Evolutionary conservation across 1,140 invertebrate species (phyloP).

Genomic region (Eriocheir sinensis): DNA sequence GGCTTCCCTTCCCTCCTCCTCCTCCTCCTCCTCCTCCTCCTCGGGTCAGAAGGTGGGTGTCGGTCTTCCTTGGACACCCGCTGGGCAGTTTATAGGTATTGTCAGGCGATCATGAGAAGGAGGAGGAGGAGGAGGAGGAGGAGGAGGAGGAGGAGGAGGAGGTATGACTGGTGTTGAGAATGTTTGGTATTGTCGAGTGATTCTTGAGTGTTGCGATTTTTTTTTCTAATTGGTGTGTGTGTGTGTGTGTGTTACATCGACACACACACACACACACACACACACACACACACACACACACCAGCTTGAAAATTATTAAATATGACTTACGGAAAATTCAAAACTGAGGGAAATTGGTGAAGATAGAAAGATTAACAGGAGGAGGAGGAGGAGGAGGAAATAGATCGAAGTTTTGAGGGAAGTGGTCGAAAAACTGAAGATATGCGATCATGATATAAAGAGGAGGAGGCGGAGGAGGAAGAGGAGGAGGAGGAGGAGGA

Average conservation of each 20-base stretch:
- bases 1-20: not conserved
- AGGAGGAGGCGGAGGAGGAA: not conserved
- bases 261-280: slow-evolving; percentile 43
- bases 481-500: not conserved
- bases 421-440: no score
- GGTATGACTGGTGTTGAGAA: not conserved
- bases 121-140: slow-evolving; percentile 11
- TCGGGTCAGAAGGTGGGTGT: not conserved
- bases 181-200: not conserved
- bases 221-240: not conserved
- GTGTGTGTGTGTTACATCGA: not conserved
- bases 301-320: not conserved
- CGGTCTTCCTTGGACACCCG: not conserved
- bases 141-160: slow-evolving; percentile 15
- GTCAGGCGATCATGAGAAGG: not conserved
- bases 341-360: not conserved
- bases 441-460: no score
- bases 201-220: no score
- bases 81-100: slow-evolving; percentile 40
- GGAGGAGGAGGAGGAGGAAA: no score
- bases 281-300: slow-evolving; percentile 29
- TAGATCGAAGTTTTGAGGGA: no score
- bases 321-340: not conserved
- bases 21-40: slow-evolving; percentile 29
- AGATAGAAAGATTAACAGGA: not conserved